Evolutionary conservation across 2,113 vertebrate genomes (phyloP), one percentile per base, ranked within the genome.

Genomic region (Sminthopsis crassicaudata): DNA sequence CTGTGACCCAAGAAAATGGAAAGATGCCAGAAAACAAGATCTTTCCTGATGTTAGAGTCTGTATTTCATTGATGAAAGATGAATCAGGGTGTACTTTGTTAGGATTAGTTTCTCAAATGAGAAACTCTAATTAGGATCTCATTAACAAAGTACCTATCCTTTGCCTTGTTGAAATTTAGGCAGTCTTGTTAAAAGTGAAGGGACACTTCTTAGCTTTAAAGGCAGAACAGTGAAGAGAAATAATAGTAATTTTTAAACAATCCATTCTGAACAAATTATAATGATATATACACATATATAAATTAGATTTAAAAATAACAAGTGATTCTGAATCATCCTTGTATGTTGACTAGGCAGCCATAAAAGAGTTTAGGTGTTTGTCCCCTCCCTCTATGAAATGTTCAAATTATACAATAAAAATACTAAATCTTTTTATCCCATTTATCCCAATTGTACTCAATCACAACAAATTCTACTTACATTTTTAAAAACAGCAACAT

Each of bases 61-160:
- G 90, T 0, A 0, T 96, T 98, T 96, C 95, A 96, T 48, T 89
- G 97, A 97, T 94, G 97, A 97, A 97, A 98, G 98, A 98, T 98
- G 98, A 98, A 98, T 96, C 97, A 97, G 93, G 92, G 92, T 96
- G 98, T 97, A 96, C 96, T 98, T 96, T 97, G 97, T 98, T 53
- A 97, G 97, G 97, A 98, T 98, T 98, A 98, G 97, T 97, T 97
- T 97, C 96, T 97, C 96, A 91, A 98, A 97, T 96, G 97, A 76
- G 0, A 97, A 98, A 98, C 94, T 96, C 92, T 91, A 93, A 95
- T 98, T 98, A 94, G 88, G 96, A 96, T 97, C 96, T 98, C 95
- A 98, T 97, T 98, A 98, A 27, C 94, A 95, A 92, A 96, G 94
- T 36, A 94, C 91, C 93, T 46, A 97, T 92, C 95, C 88, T 97